A percentile compares a stretch with the other conserved stretches of the same genome.
phyloP scores from a whole-genome alignment of 2,113 vertebrate genomes.

The Taxidea taxus region DNA sequence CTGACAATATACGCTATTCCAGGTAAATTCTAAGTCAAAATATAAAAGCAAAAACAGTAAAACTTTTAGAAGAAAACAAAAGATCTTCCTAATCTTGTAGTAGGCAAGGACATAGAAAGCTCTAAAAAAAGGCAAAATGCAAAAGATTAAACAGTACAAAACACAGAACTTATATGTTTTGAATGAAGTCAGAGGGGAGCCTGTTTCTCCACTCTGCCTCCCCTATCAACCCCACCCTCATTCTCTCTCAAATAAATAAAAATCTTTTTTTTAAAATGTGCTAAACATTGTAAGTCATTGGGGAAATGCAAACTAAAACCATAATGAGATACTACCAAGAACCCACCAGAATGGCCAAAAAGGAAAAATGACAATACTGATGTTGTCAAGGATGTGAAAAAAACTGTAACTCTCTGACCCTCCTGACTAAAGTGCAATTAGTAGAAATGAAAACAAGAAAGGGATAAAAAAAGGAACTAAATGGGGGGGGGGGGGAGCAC shows the following conservation, averaged over 20 bases:
- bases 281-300: neutral
- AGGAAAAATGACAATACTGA: neutral
- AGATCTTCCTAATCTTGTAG: neutral
- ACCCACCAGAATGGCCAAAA: neutral
- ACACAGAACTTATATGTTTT: neutral
- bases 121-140: neutral
- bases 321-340: neutral
- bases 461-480: neutral
- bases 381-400: neutral
- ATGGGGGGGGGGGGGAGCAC: fast-evolving
- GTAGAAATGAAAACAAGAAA: neutral
- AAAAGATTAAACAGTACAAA: neutral
- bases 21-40: neutral
- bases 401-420: neutral
- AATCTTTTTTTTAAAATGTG: neutral
- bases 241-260: neutral
- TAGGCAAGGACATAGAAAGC: neutral
- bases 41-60: neutral
- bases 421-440: neutral
- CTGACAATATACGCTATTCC: neutral
- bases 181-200: neutral
- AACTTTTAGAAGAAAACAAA: neutral
- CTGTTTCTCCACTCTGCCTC: neutral
- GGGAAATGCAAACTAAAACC: conserved; percentile 16
- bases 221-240: neutral